phyloP scores from a whole-genome alignment of 2,888 invertebrate genomes.

The Cosmorhoe ocellata region DNA sequence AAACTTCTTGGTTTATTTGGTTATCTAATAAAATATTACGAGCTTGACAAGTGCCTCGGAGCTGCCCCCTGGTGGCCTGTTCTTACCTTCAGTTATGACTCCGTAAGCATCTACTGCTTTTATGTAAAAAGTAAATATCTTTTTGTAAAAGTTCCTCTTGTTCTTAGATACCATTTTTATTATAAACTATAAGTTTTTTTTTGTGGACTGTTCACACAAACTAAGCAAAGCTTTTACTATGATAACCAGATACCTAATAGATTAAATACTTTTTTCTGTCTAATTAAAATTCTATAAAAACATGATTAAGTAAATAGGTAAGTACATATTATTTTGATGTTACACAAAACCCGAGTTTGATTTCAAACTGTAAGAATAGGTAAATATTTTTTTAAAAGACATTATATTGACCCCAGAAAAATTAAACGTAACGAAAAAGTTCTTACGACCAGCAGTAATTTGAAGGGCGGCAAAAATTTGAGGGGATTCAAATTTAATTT shows the following conservation, averaged over 20 bases:
- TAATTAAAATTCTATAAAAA: too few relatives aligned
- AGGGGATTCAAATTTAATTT: constrained; percentile 82
- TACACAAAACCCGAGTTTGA: too few relatives aligned
- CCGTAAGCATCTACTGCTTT: constrained; percentile 55
- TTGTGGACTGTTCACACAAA: too few relatives aligned
- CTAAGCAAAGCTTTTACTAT: too few relatives aligned
- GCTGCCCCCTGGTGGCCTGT: constrained; percentile 64
- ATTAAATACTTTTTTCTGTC: too few relatives aligned
- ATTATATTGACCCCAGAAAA: constrained; percentile 50
- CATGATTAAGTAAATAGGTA: too few relatives aligned
- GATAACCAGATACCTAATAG: too few relatives aligned
- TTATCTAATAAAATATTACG: constrained; percentile 82
- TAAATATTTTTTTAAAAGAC: too few relatives aligned
- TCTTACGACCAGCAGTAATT: constrained; percentile 69
- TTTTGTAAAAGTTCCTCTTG: constrained; percentile 15
- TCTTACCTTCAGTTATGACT: constrained; percentile 65
- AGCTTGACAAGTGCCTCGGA: constrained; percentile 74
- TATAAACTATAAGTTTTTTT: neutral
- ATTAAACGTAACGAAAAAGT: constrained; percentile 54
- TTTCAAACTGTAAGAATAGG: too few relatives aligned
- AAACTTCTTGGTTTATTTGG: constrained; percentile 71
- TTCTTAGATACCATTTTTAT: constrained; percentile 20
- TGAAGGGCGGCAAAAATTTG: constrained; percentile 73
- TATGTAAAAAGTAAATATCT: constrained; percentile 47
- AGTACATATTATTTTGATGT: too few relatives aligned